Evolutionary conservation across 2,888 invertebrate species (phyloP), one percentile per base, ranked within the genome.

Genomic region (Nysson spinosus): DNA sequence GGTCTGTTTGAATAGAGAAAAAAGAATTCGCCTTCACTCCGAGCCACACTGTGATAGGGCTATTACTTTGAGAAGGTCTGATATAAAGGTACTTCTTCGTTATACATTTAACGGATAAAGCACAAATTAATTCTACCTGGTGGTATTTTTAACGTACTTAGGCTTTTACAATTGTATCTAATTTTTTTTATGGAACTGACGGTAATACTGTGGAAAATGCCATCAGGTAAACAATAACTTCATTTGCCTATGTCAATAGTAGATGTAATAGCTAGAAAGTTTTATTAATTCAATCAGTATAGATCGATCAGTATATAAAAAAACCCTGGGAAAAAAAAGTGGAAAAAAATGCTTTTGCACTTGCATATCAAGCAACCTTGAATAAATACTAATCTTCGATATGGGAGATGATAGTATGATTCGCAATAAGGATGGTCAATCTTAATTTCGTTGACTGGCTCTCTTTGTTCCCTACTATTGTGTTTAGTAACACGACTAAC

Each of bases 11-110:
- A 57, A 57, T 16, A 40, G 51, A 14, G 32, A 54, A 20, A 47
- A 47, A 28, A 55, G 64, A 70, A 70, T 73, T 77, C 65, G 82
- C 79, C 77, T 76, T 77, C 77, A 80, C 80, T 85, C 83, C 86
- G 83, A 85, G 84, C 84, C 83, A 84, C 74, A 78, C 79, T 83
- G 83, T 83, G 80, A 84, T 82, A 82, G 77, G 81, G 82, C 78
- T 82, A 75, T 72, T 78, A 75, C 71, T 73, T 69, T 47, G 60
- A 66, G 69, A 78, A 68, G 63, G 75, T 65, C 71, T 70, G 58
- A 63, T 40, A 34, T 62, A 69, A 67, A 72, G 65, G 67, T 69
- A 73, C 65, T 77, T 68, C 65, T 71, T 68, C 72, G 69, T 77
- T 77, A 74, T 70, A 75, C 68, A 71, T 67, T 74, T 75, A 81